phyloP scores from a whole-genome alignment of 2,888 invertebrate species.

The Tipula confusa region DNA sequence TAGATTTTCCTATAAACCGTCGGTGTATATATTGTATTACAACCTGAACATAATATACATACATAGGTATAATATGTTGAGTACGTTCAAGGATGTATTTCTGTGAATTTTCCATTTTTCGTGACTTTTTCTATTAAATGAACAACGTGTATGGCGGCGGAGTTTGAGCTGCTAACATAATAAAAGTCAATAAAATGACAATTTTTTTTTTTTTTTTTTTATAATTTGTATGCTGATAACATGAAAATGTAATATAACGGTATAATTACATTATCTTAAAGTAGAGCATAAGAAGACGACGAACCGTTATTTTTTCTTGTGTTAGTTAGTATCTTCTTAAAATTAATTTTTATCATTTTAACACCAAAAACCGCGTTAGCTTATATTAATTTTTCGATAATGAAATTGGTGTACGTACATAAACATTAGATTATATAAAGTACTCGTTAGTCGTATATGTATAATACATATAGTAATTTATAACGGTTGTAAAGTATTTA shows the following conservation, averaged over 20 bases:
- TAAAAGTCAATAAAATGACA: conserved; percentile 20
- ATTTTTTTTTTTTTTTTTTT: background rate
- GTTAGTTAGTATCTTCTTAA: background rate
- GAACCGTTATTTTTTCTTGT: background rate
- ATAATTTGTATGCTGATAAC: conserved; percentile 25
- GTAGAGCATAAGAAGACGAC: background rate
- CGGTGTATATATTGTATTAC: background rate
- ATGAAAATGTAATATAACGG: conserved; percentile 3
- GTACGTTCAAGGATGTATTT: background rate
- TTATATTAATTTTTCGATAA: conserved; percentile 25
- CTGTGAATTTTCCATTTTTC: background rate
- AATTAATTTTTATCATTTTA: background rate
- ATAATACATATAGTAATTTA: background rate
- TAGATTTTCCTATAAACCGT: conserved; percentile 3
- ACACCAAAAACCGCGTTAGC: background rate
- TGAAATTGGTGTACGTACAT: background rate
- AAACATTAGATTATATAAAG: background rate
- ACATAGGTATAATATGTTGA: background rate
- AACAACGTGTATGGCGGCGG: background rate
- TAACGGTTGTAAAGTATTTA: conserved; percentile 20
- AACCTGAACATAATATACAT: too few relatives aligned
- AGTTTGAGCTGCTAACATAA: background rate
- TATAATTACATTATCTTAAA: conserved; percentile 3
- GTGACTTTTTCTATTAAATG: background rate
- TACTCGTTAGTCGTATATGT: background rate